Evolutionary conservation across 2,888 invertebrate species (phyloP), one percentile per base, ranked within the genome.

Genomic region (Cataglyphis altisquamis): DNA sequence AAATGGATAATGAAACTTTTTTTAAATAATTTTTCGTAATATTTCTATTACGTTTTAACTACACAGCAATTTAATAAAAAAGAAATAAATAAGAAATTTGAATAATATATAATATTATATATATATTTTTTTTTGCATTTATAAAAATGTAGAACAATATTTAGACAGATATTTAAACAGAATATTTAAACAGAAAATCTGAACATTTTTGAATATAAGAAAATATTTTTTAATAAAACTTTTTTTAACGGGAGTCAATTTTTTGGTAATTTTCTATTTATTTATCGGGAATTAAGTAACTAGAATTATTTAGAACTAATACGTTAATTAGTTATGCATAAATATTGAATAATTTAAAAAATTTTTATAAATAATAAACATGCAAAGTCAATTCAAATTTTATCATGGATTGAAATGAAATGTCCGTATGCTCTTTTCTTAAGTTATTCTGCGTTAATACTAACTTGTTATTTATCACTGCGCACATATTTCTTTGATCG

Each of bases 131-230:
- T 39, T 25, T 12, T 39, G 5, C 2, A 57, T 39, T 39, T 55
- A 57, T 57, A 36, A 15, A 64, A 52, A 32, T 48, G 18, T 18
- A 6, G 4, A 25, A 55, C 0, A 25, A 60, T 36, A 75, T 66
- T 18, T 0, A 3, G 21, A 21, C 21, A 21, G 21, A 21, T 21
- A 21, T 21, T 21, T 21, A 4, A 45, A 18, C 0, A 15, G 0
- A 29, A 12, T 21, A 21, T 21, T 21, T 21, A 4, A 45, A 18
- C 0, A 15, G 0, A 29, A 12, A 77, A 41, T 25, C 41, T 18
- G 5, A 41, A 55, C 39, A 52, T 36, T 15, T 74, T 36, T 25
- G 12, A 73, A 55, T 77, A 55, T 48, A 55, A 77, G 29, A 0
- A 41, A n/a, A 25, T 10, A 60, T 52, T 57, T 25, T 32, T 62